phyloP scores from a whole-genome alignment of 2,888 invertebrate genomes.

The Alloscopus bannaensis region DNA sequence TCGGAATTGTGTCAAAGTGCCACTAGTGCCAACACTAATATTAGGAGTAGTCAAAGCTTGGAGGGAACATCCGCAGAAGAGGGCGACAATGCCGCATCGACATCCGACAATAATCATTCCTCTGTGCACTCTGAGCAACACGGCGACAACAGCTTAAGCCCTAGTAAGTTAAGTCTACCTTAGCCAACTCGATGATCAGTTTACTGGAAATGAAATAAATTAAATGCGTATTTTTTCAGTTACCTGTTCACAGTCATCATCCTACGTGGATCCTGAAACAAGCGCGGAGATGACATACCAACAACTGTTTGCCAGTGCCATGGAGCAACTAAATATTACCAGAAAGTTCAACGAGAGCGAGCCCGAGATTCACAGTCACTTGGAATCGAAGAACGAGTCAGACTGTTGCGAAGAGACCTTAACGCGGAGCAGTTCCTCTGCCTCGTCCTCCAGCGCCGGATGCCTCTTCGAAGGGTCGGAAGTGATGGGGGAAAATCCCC shows the following conservation, averaged over 20 bases:
- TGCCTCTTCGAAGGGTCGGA: conserved; percentile 61
- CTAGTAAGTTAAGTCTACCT: conserved; percentile 37
- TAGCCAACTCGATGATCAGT: not conserved
- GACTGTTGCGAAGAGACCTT: conserved; percentile 50
- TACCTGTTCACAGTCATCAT: conserved; percentile 52
- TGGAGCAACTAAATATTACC: conserved; percentile 43
- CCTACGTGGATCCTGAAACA: conserved; percentile 45
- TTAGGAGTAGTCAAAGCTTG: conserved; percentile 33
- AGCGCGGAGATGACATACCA: conserved; percentile 47
- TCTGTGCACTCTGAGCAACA: conserved; percentile 32
- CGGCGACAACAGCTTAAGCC: conserved; percentile 30
- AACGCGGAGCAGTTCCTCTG: conserved; percentile 55
- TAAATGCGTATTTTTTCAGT: conserved; percentile 26
- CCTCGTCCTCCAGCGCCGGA: conserved; percentile 54
- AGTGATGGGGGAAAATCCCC: conserved; percentile 46
- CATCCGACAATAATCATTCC: conserved; percentile 64
- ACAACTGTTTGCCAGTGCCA: conserved; percentile 53
- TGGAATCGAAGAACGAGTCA: conserved; percentile 26
- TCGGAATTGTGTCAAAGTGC: conserved; percentile 75
- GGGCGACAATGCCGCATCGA: conserved; percentile 42
- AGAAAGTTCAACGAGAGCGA: conserved; percentile 26
- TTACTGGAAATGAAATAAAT: not conserved
- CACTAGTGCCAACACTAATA: conserved; percentile 58
- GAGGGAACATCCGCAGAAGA: conserved; percentile 35
- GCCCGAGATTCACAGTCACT: conserved; percentile 35